These are phyloP conservation scores for Eurytoma californica DNA, from an alignment of 2,888 invertebrate species.

Conservation along the genomic window DNA sequence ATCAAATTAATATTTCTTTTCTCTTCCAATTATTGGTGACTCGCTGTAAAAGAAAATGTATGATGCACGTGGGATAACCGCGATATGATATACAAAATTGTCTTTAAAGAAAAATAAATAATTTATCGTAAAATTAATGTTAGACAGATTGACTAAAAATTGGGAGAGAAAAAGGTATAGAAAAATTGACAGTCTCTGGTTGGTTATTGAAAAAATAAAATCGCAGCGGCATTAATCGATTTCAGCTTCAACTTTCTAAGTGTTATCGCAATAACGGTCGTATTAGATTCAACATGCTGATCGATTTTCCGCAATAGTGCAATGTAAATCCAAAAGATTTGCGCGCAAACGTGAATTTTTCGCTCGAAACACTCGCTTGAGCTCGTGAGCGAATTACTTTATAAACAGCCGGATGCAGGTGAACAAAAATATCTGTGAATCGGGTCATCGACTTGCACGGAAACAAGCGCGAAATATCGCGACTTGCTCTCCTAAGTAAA, in stretches of 20 bases:
- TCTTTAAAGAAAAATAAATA: too few relatives aligned
- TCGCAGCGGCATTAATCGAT: background rate
- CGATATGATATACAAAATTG: too few relatives aligned
- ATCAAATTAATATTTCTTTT: too few relatives aligned
- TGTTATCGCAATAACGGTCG: background rate
- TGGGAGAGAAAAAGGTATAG: too few relatives aligned
- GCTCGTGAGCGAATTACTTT: slow-evolving; percentile 7
- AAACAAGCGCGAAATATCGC: too few relatives aligned
- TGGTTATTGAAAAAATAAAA: background rate
- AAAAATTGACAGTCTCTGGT: too few relatives aligned
- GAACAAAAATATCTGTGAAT: slow-evolving; percentile 35
- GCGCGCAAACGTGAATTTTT: slow-evolving; percentile 1
- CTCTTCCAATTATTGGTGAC: too few relatives aligned
- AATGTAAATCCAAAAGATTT: slow-evolving; percentile 9
- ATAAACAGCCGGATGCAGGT: slow-evolving; percentile 31
- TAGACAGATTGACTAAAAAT: too few relatives aligned
- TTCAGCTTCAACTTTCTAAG: slow-evolving; percentile 23
- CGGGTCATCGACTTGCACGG: slow-evolving; percentile 35
- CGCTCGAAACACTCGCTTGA: background rate
- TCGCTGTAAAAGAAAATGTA: too few relatives aligned
- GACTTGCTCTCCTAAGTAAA: slow-evolving; percentile 8
- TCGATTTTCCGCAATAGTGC: slow-evolving; percentile 29
- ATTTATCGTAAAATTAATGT: too few relatives aligned
- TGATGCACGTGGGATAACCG: too few relatives aligned
- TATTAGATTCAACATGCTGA: background rate